Evolutionary conservation across 2,797 vertebrate species (phyloP).

Genomic region (Mus caroli): DNA sequence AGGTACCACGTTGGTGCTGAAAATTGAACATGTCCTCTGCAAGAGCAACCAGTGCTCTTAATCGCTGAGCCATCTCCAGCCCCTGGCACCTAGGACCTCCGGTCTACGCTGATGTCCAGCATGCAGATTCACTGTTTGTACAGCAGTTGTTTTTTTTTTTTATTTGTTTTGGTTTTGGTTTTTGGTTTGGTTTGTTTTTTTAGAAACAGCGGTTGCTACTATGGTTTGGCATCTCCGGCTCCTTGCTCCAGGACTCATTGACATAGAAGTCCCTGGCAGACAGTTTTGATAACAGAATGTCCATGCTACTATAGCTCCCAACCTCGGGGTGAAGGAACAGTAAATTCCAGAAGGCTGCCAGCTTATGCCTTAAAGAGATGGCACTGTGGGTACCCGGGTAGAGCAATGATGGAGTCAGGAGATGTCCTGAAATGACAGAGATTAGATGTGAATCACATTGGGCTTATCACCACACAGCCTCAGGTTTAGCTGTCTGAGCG

Average conservation of each 20-base stretch:
- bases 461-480: neutral
- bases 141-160: neutral
- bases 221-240: neutral
- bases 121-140: neutral
- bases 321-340: neutral
- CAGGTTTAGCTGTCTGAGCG: neutral
- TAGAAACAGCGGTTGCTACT: neutral
- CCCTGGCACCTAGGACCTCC: neutral
- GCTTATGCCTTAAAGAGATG: neutral
- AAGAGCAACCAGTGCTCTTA: neutral
- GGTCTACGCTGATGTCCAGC: neutral
- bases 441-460: neutral
- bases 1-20: neutral
- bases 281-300: neutral
- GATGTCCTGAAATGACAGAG: neutral
- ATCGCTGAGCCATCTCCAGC: neutral
- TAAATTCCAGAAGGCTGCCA: neutral
- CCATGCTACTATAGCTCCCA: fast-evolving
- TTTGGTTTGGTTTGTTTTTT: neutral
- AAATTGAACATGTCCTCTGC: neutral
- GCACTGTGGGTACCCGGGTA: neutral
- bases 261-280: neutral
- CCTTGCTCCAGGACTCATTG: neutral
- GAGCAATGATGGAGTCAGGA: no score
- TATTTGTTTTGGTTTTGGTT: neutral